Evolutionary conservation across 2,888 invertebrate species (phyloP).

Genomic region (Epsilonema sp.): DNA sequence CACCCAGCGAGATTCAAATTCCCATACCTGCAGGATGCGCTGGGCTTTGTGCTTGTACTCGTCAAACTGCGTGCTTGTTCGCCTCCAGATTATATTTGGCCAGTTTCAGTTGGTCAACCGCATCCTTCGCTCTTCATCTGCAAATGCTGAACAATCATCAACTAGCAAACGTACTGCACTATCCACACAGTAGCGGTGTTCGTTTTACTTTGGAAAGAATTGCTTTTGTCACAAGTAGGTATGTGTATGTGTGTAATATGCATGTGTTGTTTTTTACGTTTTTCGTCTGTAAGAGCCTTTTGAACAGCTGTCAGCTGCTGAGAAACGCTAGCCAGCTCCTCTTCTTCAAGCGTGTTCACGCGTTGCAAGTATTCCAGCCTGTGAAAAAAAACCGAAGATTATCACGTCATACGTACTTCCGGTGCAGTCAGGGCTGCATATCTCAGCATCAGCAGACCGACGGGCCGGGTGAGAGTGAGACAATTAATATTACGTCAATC

Average conservation of each 20-base stretch:
- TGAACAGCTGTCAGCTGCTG: slow-evolving; percentile 28
- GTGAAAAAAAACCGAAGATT: no score
- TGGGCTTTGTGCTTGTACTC: slow-evolving; percentile 59
- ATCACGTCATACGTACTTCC: no score
- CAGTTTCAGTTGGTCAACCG: slow-evolving; percentile 29
- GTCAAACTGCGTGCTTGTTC: slow-evolving; percentile 43
- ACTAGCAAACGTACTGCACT: not conserved
- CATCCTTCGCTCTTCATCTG: slow-evolving; percentile 14
- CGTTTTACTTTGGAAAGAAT: no score
- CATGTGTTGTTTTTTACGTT: no score
- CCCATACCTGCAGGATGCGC: slow-evolving; percentile 50
- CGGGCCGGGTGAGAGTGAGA: no score
- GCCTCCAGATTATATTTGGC: slow-evolving; percentile 31
- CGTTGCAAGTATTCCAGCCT: slow-evolving; percentile 29
- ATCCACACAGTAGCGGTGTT: no score
- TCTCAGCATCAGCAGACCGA: no score
- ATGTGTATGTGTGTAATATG: no score
- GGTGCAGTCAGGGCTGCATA: no score
- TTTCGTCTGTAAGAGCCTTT: slow-evolving; percentile 28
- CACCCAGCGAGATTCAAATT: no score
- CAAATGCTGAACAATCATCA: not conserved
- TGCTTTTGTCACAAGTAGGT: no score
- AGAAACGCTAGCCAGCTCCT: slow-evolving; percentile 35
- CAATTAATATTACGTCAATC: no score
- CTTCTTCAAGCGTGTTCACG: slow-evolving; percentile 32